Conservation (phyloP, 2,888 invertebrate species). For the Lochmaea capreae region DNA sequence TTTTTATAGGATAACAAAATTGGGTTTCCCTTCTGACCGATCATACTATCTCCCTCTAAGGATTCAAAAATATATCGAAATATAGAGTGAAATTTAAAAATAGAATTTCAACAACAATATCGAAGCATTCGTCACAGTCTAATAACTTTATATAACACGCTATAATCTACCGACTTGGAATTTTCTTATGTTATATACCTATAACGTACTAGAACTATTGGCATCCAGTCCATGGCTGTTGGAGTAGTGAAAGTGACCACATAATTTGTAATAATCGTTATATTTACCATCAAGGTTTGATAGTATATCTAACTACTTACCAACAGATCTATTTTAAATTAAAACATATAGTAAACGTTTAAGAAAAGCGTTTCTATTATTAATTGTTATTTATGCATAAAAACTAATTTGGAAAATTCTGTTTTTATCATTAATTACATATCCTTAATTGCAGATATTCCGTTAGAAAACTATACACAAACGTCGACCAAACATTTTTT, state of each 20-base stretch:
- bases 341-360: no score
- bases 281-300: not conserved
- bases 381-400: not conserved
- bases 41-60: no score
- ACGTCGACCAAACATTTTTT: no score
- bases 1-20: no score
- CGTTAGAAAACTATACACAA: no score
- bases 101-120: no score
- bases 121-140: not conserved
- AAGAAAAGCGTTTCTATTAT: no score
- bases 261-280: not conserved
- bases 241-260: not conserved
- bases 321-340: not conserved
- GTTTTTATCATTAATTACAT: not conserved
- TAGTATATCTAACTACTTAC: not conserved
- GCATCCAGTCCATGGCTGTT: conserved; percentile 3
- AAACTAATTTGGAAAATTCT: not conserved
- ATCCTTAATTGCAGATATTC: not conserved
- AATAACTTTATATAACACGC: not conserved
- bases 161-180: not conserved
- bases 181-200: not conserved
- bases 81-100: no score
- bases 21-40: no score
- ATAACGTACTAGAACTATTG: not conserved
- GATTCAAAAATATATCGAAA: no score